Conservation (phyloP, 2,888 invertebrate genomes). For the Ganaspis brasiliensis region DNA sequence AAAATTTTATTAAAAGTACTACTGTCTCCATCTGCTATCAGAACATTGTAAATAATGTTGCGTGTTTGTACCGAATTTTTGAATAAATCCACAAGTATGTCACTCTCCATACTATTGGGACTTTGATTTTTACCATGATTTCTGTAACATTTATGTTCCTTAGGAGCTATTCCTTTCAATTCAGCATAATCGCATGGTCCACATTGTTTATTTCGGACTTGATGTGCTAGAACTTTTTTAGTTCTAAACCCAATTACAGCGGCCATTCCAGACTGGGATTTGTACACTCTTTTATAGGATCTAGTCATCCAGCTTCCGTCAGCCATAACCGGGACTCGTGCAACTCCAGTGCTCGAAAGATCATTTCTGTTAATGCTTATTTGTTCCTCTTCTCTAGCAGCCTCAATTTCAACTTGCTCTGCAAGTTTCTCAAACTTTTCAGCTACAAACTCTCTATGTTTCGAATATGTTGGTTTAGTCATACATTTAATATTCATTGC, state of each 20-base stretch:
- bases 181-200: conserved; percentile 23
- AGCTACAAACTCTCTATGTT: neutral
- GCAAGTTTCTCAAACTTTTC: neutral
- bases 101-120: neutral
- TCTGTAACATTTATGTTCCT: conserved; percentile 16
- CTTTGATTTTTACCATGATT: conserved; percentile 29
- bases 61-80: neutral
- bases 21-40: conserved; percentile 34
- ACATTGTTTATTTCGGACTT: conserved; percentile 31
- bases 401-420: neutral
- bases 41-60: conserved; percentile 37
- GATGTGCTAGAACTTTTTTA: conserved; percentile 32
- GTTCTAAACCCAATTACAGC: conserved; percentile 11
- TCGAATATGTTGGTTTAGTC: neutral
- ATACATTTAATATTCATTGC: neutral
- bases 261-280: conserved; percentile 13
- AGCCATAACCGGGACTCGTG: neutral
- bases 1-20: conserved; percentile 31
- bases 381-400: neutral
- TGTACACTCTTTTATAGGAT: neutral
- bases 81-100: conserved; percentile 10
- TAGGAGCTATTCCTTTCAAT: neutral
- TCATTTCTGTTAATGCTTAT: neutral
- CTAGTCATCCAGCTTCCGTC: neutral
- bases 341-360: neutral